Evolutionary conservation across 2,797 vertebrate species (phyloP), one percentile per base, ranked within the genome.

Genomic region (Propithecus perrieri): DNA sequence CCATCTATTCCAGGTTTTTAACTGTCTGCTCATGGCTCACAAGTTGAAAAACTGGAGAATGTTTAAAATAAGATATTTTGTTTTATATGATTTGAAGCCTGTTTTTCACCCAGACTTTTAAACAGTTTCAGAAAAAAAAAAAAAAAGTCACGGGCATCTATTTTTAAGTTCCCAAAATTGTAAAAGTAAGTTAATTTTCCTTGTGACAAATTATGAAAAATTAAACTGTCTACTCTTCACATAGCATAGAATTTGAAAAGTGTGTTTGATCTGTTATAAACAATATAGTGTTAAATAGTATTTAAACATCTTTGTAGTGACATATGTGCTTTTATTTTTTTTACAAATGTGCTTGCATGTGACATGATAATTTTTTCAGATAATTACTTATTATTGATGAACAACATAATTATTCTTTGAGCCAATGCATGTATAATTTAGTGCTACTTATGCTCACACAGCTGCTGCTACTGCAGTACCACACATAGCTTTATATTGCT

Each of bases 381-480:
- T 97, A 93, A 98, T 97, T 97, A 67, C 89, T 97, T 91, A 97
- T 97, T 98, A 98, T 96, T 97, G 81, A 98, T 98, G 96, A 98
- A 97, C 67, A 98, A 65, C 63, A 93, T 98, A 97, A 97, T 93
- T 97, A 97, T 94, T 96, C 93, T 97, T 96, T 89, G 95, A 96
- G 55, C 0, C 71, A 97, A 91, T n/a, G 93, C 71, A 97, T 97
- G 89, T 86, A 97, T 98, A 95, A 98, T 98, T 98, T 97, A 98
- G 46, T 92, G 18, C 38, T 95, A 78, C 0, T 24, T 97, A 94
- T 97, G 88, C 55, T 98, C 75, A 72, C 83, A 35, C 88, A 98
- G 95, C 96, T 98, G 96, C 50, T 80, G 57, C 26, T 89, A 85
- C 88, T 97, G 41, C 2, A 35, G 12, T 92, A 35, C 43, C 83